Base-by-base conservation (phyloP, 2,113 vertebrate genomes). In the Percopsis transmontana region DNA sequence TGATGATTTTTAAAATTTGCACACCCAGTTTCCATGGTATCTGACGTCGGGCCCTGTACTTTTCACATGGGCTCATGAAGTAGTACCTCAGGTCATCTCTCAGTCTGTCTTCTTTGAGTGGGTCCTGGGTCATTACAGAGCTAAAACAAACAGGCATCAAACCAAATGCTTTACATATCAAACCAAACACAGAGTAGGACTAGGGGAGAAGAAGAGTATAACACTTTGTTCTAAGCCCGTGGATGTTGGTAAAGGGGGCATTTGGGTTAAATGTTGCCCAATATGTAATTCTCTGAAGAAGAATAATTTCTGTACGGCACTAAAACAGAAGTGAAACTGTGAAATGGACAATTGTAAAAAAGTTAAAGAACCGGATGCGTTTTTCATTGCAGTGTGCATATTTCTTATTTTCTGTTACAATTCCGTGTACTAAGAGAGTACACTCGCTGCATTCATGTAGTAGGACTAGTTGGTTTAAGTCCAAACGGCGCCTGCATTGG, bases 51-150 rank as follows among this genome's bases (percentile, higher is more conserved):
- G 95, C 93, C 88, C 89, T 89, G 88, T 96, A 99, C 85, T 99
- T 99, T 85, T 99, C 96, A 92, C 97, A 99, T 0, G 97, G 97
- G 67, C 91, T 99, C 97, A 99, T 99, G 82, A 99, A 99, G 89
- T 98, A 99, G 81, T 95, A 99, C 70, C 74, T 94, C 69, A 99
- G 90, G 85, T 99, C 97, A 76, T 96, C 93, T 82, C 93, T 94
- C 74, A 99, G 87, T 9, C 60, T 72, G 0, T 84, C 60, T 76
- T 96, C 96, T 60, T 90, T 92, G 41, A 93, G 85, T 16, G 86
- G 23, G 54, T 96, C 95, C 47, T 85, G 88, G 27, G 83, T 82
- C 82, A 87, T 79, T 62, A 72, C 76, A 21, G 85, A 90, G 81
- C 94, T 94, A 90, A 79, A 4, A 80, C 71, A 89, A 45, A 21